These are phyloP conservation scores for Panagrolaimus sp. DNA, from an alignment of 1,140 invertebrate genomes.

Conservation along the genomic window DNA sequence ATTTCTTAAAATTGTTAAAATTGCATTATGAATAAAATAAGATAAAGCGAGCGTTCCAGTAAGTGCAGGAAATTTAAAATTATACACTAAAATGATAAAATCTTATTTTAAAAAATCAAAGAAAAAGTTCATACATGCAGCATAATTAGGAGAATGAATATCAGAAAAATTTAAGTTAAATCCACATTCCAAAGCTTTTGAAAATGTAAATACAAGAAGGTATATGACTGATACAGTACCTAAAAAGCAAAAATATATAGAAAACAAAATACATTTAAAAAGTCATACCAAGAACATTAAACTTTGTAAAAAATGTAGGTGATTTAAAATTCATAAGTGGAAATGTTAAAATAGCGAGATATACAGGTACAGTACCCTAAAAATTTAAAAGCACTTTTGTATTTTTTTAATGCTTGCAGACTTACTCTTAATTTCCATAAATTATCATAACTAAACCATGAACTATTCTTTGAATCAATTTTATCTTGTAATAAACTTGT, in stretches of 20 bases:
- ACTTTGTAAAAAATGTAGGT: slow-evolving; percentile 83
- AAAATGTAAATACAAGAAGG: slow-evolving; percentile 70
- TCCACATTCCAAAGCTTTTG: slow-evolving; percentile 73
- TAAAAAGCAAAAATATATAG: too few species aligned
- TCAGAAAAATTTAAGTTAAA: slow-evolving; percentile 67
- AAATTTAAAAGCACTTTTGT: slow-evolving; percentile 5
- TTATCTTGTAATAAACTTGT: not conserved
- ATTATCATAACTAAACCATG: slow-evolving; percentile 16
- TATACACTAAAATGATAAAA: slow-evolving; percentile 51
- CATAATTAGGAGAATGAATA: slow-evolving; percentile 60
- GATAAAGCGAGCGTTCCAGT: slow-evolving; percentile 78
- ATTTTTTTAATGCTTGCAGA: not conserved
- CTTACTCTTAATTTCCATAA: slow-evolving; percentile 20
- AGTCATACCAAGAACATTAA: slow-evolving; percentile 71
- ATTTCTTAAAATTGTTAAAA: slow-evolving; percentile 76
- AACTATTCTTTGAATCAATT: not conserved
- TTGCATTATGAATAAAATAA: slow-evolving; percentile 86
- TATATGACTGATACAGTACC: slow-evolving; percentile 74
- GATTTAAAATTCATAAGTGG: slow-evolving; percentile 78
- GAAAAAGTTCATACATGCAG: slow-evolving; percentile 29
- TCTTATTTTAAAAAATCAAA: too few species aligned
- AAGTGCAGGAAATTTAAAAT: slow-evolving; percentile 71
- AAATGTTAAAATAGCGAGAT: slow-evolving; percentile 70
- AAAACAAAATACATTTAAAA: too few species aligned
- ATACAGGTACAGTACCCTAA: slow-evolving; percentile 73